Base-by-base conservation (phyloP, 30 jellyfish, hydroid and myxozoan genomes). In the Chrysaora quinquecirrha region DNA sequence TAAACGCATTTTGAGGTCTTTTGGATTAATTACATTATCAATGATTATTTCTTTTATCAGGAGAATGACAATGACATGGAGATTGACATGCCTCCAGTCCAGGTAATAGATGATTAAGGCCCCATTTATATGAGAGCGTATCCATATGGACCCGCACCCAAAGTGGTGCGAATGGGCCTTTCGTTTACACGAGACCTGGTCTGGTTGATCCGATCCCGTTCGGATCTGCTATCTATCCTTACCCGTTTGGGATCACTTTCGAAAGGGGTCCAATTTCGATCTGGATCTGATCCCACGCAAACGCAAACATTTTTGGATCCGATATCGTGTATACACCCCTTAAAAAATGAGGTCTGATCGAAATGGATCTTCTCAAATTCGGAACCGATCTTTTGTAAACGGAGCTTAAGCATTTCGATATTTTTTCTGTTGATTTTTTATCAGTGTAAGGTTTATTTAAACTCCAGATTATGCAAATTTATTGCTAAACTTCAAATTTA, bases 11-110 rank as follows among this genome's bases (percentile, higher is more conserved):
- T 43, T 6, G 16, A 16, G 58, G 16, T 6, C 58, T 9, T 43
- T 43, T 43, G 12, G 58, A 43, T 9, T 43, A 43, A 16, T 43
- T 6, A 6, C 9, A 16, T 43, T 43, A 16, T 6, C 9, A 43
- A 43, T n/a, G n/a, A n/a, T n/a, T n/a, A n/a, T n/a, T n/a, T n/a
- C n/a, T n/a, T n/a, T 30, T 20, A 63, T 29, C 35, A 72, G 90
- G 90, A 80, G 35, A 80, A 80, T 31, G 90, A 80, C n/a, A 67
- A 71, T 71, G 86, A 71, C 58, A 83, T 71, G 86, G 86, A 71
- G 35, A 63, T 83, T 6, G 86, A 83, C 43, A 10, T 71, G 60
- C 93, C 93, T 30, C 34, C 23, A 12, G 63, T 48, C 11, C 86
- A 83, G 87, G 86, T 71, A 61, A 16, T 34, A 43, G 16, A 6